These are phyloP conservation scores for Pelecanus crispus DNA, from an alignment of 2,113 vertebrate species.

Conservation along the genomic window DNA sequence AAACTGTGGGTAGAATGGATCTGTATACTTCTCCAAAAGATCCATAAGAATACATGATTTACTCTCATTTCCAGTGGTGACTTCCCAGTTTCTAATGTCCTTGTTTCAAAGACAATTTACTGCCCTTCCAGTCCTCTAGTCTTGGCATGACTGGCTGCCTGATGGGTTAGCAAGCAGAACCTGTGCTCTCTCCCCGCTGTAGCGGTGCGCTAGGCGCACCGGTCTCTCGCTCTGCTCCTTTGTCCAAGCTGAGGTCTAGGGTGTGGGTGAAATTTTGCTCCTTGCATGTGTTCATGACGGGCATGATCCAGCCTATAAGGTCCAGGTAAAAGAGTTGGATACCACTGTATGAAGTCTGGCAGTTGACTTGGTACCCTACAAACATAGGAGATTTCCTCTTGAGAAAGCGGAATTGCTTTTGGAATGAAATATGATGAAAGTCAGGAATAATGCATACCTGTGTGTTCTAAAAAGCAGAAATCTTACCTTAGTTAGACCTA, in stretches of 20 bases:
- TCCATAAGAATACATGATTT: background rate
- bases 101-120: background rate
- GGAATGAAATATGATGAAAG: background rate
- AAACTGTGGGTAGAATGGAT: background rate
- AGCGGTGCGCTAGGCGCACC: fast-evolving
- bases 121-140: background rate
- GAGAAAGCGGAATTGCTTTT: background rate
- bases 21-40: background rate
- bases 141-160: background rate
- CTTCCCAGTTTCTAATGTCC: background rate
- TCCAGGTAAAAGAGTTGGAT: background rate
- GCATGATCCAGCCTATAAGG: fast-evolving
- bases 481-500: background rate
- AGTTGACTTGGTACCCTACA: background rate
- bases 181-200: background rate
- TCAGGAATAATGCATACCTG: background rate
- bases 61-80: background rate
- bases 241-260: background rate
- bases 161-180: background rate
- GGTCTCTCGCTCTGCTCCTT: background rate
- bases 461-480: background rate
- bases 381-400: background rate
- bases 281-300: fast-evolving
- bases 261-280: background rate
- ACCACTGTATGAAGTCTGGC: background rate